Base-by-base conservation (phyloP, 2,113 vertebrate species). In the Anser cygnoides region DNA sequence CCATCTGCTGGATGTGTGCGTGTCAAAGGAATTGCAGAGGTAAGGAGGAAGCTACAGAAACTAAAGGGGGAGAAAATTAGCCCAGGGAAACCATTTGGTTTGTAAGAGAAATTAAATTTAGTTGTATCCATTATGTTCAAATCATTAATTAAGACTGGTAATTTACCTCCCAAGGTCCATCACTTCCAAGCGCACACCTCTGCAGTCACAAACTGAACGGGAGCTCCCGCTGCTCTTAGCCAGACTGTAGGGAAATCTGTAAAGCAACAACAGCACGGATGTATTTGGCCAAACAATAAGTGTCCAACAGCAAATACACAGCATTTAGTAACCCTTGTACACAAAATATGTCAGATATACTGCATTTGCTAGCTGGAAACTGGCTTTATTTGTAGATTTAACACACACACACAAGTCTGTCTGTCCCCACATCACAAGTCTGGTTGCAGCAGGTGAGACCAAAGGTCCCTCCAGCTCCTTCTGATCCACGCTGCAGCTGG, bases 1-100 rank as follows among this genome's bases (percentile, higher is more conserved):
- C 93, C 95, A 90, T 93, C 96, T 92, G 87, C 90, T 96, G 96
- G 95, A 94, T 86, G 39, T 41, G 5, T 0, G 10, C 62, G 37
- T 82, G 80, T 91, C 89, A 19, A 14, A 94, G 80, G 93, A 50
- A 59, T 9, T 81, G 73, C 79, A 81, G 57, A 90, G 63, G 68
- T 73, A 84, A 77, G 77, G 71, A 62, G 33, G n/a, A 84, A 84
- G 63, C 25, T 22, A 13, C 50, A 92, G 37, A 13, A 52, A 25
- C 54, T 41, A 29, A 59, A 63, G 58, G 17, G 58, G 19, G 77
- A 67, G 33, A 28, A 41, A 57, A 67, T 9, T 28, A 37, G 44
- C 54, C 31, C 23, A 50, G 33, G n/a, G 50, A 78, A 89, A 29
- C 25, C 11, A 52, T 81, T 77, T 59, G 52, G 21, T 52, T 13